Conservation (phyloP, 2,888 invertebrate genomes). For the Dioctria linearis region DNA sequence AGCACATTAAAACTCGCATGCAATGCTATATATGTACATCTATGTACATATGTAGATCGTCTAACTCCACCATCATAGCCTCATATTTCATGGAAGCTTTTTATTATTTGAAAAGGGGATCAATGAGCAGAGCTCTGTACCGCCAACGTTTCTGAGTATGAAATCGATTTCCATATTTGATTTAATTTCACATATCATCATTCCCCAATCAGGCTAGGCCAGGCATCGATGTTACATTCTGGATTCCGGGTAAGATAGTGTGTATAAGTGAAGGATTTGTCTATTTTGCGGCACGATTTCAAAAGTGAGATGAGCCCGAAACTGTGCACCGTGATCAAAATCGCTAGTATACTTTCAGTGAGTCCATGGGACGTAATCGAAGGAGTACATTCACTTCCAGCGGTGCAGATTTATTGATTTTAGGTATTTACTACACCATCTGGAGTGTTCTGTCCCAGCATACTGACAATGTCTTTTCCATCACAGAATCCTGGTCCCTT, state of each 20-base stretch:
- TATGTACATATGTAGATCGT: too few relatives aligned
- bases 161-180: too few relatives aligned
- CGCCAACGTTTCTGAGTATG: too few relatives aligned
- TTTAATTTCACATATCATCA: too few relatives aligned
- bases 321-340: too few relatives aligned
- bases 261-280: background rate
- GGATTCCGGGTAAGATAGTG: background rate
- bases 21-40: too few relatives aligned
- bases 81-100: constrained; percentile 38
- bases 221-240: too few relatives aligned
- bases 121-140: too few relatives aligned
- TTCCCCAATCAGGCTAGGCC: too few relatives aligned
- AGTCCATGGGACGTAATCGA: background rate
- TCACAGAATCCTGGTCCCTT: background rate
- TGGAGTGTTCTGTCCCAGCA: background rate
- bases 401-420: constrained; percentile 42
- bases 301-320: background rate
- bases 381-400: background rate
- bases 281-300: background rate
- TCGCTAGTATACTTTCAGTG: too few relatives aligned
- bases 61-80: too few relatives aligned
- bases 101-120: constrained; percentile 24
- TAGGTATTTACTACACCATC: constrained; percentile 43
- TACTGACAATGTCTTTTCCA: background rate
- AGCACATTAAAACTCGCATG: too few relatives aligned